Evolutionary conservation across 2,888 invertebrate species (phyloP).

Genomic region (Yponomeuta evonymella): DNA sequence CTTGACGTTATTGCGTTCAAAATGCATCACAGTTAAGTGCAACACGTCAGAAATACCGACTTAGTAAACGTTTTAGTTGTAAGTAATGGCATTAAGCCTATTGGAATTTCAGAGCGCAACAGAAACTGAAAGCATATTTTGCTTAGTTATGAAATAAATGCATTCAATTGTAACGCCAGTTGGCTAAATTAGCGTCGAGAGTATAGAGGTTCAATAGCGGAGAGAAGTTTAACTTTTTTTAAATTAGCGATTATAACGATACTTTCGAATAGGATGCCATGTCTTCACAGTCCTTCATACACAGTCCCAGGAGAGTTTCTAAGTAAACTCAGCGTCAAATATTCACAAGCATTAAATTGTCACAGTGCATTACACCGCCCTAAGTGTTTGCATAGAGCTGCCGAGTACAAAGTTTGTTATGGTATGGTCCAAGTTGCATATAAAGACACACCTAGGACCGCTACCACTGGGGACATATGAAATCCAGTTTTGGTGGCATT

Average conservation of each 20-base stretch:
- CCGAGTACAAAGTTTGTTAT: conserved; percentile 54
- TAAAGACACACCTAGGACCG: neutral
- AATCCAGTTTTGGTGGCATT: neutral
- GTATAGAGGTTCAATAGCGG: neutral
- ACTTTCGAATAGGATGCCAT: neutral
- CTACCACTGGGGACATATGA: neutral
- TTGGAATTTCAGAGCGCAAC: no score
- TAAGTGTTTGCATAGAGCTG: neutral
- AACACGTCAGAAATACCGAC: no score
- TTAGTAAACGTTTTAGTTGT: no score
- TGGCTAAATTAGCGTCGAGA: no score
- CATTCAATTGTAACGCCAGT: no score
- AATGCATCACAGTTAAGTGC: no score
- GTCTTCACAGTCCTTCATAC: neutral
- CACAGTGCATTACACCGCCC: neutral
- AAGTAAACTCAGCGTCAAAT: neutral
- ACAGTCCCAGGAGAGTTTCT: neutral
- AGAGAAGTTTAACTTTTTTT: neutral
- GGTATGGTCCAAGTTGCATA: conserved; percentile 56
- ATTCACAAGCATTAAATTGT: conserved; percentile 1
- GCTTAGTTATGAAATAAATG: no score
- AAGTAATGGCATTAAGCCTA: no score
- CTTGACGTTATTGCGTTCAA: no score
- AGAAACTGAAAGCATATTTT: no score
- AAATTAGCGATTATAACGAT: neutral